Conservation (phyloP, 2,888 invertebrate species). For the Amorpha juglandis region DNA sequence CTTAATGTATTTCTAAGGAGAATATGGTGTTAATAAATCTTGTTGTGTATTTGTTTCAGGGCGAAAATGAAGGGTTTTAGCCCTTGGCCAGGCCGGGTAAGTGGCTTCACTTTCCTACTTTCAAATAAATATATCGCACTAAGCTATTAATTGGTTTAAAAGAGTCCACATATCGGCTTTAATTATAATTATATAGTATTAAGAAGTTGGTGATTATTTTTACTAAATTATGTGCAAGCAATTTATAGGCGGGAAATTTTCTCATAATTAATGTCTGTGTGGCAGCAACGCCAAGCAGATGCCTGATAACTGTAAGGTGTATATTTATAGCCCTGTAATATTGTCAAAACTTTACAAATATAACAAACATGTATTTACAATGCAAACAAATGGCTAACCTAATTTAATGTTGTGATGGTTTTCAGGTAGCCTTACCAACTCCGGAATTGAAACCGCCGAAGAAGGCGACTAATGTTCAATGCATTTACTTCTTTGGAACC, state of each 20-base stretch:
- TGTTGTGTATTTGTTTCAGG: constrained; percentile 86
- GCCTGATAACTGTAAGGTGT: constrained; percentile 23
- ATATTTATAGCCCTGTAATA: not conserved
- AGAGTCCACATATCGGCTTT: not conserved
- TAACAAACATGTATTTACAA: not conserved
- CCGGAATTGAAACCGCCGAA: constrained; percentile 90
- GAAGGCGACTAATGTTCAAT: constrained; percentile 89
- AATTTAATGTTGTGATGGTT: constrained; percentile 55
- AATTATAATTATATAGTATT: not conserved
- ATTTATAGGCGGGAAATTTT: constrained; percentile 62
- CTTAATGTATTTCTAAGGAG: constrained; percentile 64
- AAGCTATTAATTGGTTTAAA: constrained; percentile 15
- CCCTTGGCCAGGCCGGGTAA: constrained; percentile 98
- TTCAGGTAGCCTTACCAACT: constrained; percentile 92
- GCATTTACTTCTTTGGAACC: constrained; percentile 97
- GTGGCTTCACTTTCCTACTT: constrained; percentile 74
- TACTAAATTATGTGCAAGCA: constrained; percentile 37
- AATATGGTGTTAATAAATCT: constrained; percentile 38
- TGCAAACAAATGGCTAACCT: constrained; percentile 41
- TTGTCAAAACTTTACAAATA: constrained; percentile 8
- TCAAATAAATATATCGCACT: constrained; percentile 33
- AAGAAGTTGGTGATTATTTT: constrained; percentile 39
- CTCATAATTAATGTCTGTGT: constrained; percentile 41
- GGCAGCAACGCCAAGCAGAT: constrained; percentile 39
- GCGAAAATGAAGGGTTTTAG: constrained; percentile 99